Evolutionary conservation across 1,140 invertebrate species (phyloP), one percentile per base, ranked within the genome.

Genomic region (Drosophila rufa): DNA sequence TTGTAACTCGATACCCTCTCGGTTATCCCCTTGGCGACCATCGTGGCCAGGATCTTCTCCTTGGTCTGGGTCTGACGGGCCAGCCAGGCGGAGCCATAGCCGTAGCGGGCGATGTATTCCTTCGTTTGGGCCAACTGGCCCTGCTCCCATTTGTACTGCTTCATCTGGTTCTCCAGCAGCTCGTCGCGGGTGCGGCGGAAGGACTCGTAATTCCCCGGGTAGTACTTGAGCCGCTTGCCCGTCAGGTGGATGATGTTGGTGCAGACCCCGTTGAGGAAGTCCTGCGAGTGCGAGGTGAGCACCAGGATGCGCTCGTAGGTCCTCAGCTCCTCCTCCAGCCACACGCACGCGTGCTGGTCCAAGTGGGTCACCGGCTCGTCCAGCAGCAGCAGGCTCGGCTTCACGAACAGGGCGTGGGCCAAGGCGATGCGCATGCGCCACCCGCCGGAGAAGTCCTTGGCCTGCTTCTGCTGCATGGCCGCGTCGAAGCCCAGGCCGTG

Each of bases 351-450:
- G 92, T 99, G 99, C 83, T 99, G 95, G 95, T 99, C 99, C 85
- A 99, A 95, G 94, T 99, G 98, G 94, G 99, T 99, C 14, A 99
- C 99, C 47, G 99, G 99, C 94, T 99, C 98, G 93, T 99, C 98
- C 17, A 99, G 94, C 19, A 99, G 93, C 60, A 99, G 94, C 47
- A 99, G 93, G 95, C 99, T 98, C 9, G 99, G 98, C 95, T 99
- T 96, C 5, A 97, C 96, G 79, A 97, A 98, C 15, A 98, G 92
- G 12, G 97, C 97, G 93, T 98, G 95, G n/a, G 99, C 99, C 33
- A 99, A 94, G n/a, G 99, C 98, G 85, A 99, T 99, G 84, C 99
- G 95, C 99, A 99, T 99, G 64, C 99, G 95, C 99, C 99, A 99
- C 92, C 99, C 99, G 96, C 91, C 98, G 59, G 98, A 99, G 92